phyloP scores from a whole-genome alignment of 2,888 invertebrate species.

The Ischnus inquisitorius region DNA sequence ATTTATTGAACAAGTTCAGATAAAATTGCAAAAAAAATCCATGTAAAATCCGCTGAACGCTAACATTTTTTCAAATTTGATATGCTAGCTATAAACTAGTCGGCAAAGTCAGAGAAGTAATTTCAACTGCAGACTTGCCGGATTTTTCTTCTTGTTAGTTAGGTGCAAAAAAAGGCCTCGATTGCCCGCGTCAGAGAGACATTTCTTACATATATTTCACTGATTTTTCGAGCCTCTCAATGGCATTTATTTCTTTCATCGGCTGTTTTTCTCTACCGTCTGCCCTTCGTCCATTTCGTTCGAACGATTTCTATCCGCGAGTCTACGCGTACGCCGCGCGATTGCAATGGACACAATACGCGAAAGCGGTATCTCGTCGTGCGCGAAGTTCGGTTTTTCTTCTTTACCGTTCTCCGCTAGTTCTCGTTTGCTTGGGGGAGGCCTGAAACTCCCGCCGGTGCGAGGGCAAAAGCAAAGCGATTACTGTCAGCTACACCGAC shows the following conservation, averaged over 20 bases:
- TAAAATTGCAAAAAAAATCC: too few species aligned
- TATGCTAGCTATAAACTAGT: too few species aligned
- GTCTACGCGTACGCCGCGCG: not conserved
- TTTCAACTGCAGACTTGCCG: too few species aligned
- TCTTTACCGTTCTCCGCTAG: conserved; percentile 17
- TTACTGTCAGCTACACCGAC: conserved; percentile 28
- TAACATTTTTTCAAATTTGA: too few species aligned
- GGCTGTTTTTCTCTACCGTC: not conserved
- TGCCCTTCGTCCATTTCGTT: not conserved
- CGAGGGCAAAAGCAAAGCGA: conserved; percentile 32
- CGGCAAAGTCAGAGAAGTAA: too few species aligned
- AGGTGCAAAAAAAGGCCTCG: too few species aligned
- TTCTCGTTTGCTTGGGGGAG: conserved; percentile 19
- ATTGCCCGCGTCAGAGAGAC: not conserved
- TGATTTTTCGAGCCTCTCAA: not conserved
- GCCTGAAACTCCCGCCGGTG: conserved; percentile 24
- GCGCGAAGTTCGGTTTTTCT: conserved; percentile 23
- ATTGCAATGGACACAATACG: not conserved
- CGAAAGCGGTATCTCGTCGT: conserved; percentile 21
- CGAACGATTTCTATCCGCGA: not conserved
- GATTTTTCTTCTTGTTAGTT: too few species aligned
- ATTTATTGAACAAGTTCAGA: too few species aligned
- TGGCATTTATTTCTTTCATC: not conserved
- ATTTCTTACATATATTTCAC: not conserved
- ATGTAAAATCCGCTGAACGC: too few species aligned